Percentiles rank a stretch among this genome's conserved stretches.
These are phyloP conservation scores for Chondrosia reniformis DNA, from an alignment of 37 sponge, comb jelly and placozoan genomes.

Conservation along the genomic window DNA sequence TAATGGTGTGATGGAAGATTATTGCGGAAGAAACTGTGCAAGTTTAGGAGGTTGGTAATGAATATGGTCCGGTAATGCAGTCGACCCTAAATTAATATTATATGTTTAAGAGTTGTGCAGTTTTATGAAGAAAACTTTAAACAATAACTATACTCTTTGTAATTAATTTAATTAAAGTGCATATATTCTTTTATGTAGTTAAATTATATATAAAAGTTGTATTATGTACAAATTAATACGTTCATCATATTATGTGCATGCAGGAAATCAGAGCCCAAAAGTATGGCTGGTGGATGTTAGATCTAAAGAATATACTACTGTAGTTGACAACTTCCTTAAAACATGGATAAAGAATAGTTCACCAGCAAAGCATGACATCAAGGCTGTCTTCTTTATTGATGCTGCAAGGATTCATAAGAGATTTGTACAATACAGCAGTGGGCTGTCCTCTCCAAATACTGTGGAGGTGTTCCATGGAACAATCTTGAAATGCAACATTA, in stretches of 20 bases:
- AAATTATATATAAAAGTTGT: too few species aligned
- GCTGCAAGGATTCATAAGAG: background rate
- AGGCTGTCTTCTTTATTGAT: background rate
- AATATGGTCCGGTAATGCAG: too few species aligned
- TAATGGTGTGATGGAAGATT: constrained; percentile 1
- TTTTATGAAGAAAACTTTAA: too few species aligned
- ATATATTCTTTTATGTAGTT: too few species aligned
- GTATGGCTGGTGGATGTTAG: background rate
- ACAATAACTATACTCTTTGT: too few species aligned
- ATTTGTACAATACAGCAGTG: background rate
- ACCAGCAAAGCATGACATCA: background rate
- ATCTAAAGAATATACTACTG: background rate
- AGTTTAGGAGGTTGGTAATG: too few species aligned
- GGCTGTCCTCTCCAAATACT: background rate
- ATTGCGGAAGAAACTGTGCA: constrained; percentile 19
- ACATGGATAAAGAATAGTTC: background rate
- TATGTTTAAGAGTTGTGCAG: too few species aligned
- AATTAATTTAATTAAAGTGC: too few species aligned
- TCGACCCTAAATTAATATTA: too few species aligned
- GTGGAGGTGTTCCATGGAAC: background rate
- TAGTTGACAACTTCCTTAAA: background rate
- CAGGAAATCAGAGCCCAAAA: background rate
- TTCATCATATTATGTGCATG: too few species aligned
- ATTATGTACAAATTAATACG: too few species aligned
- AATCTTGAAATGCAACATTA: background rate